Percentiles rank a stretch among this genome's conserved stretches.
These are phyloP conservation scores for Austrolebias charrua DNA, from an alignment of 2,797 vertebrate genomes.

Conservation along the genomic window DNA sequence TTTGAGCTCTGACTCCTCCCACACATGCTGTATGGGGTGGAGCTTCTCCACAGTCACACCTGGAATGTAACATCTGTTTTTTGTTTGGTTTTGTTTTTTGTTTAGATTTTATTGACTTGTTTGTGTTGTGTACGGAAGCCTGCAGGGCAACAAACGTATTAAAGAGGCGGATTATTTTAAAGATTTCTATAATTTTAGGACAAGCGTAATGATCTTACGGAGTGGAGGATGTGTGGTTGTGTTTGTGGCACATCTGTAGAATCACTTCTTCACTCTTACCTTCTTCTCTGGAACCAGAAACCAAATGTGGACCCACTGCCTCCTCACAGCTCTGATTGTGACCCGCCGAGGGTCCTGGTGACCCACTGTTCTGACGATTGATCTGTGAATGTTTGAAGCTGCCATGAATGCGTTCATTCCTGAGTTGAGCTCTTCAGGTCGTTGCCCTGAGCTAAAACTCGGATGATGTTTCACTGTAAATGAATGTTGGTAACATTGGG, in stretches of 20 bases:
- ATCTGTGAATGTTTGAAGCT: conserved; percentile 22
- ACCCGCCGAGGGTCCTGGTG: conserved; percentile 8
- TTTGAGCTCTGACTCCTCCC: too few species aligned
- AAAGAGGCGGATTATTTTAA: too few species aligned
- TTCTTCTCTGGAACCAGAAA: conserved; percentile 10
- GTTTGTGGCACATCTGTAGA: neutral
- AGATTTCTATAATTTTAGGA: too few species aligned
- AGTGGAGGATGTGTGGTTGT: too few species aligned
- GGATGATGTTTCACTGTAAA: too few species aligned
- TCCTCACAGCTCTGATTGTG: conserved; percentile 48
- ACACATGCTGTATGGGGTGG: neutral
- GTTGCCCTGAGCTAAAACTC: neutral
- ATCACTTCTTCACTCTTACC: neutral
- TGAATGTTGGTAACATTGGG: too few species aligned
- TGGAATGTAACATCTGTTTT: conserved; percentile 40
- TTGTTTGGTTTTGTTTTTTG: conserved; percentile 7
- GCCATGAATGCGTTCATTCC: neutral
- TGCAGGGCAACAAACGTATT: conserved; percentile 20
- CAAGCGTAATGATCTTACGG: too few species aligned
- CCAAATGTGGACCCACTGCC: conserved; percentile 38
- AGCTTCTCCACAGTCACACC: conserved; percentile 14
- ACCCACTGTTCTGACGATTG: conserved; percentile 3
- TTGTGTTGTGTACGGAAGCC: conserved; percentile 18
- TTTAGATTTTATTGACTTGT: conserved; percentile 14
- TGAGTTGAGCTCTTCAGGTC: neutral